Conservation (phyloP, 1,140 invertebrate genomes). For the Leucophenga varia region DNA sequence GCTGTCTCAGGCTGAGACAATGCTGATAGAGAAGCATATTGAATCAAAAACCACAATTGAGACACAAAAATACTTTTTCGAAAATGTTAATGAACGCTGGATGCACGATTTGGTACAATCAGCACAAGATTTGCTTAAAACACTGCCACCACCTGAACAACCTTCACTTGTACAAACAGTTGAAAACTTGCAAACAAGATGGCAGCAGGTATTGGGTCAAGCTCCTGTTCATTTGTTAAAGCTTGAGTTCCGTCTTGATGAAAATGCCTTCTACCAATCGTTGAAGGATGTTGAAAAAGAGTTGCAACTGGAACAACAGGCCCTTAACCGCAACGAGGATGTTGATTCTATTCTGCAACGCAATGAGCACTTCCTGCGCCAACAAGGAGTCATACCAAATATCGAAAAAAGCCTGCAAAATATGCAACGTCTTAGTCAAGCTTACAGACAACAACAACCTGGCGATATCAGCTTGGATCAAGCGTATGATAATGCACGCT, state of each 20-base stretch:
- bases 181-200: conserved; percentile 71
- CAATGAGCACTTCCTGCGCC: conserved; percentile 76
- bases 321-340: conserved; percentile 82
- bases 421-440: conserved; percentile 69
- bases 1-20: conserved; percentile 78
- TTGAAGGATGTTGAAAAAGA: conserved; percentile 89
- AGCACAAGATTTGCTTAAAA: conserved; percentile 76
- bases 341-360: conserved; percentile 73
- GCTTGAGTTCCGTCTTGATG: conserved; percentile 86
- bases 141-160: conserved; percentile 68
- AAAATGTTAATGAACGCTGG: conserved; percentile 78
- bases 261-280: conserved; percentile 80
- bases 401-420: conserved; percentile 75
- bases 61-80: conserved; percentile 81
- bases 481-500: conserved; percentile 67
- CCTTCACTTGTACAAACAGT: conserved; percentile 69
- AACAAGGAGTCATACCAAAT: conserved; percentile 68
- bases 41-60: conserved; percentile 80
- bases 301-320: conserved; percentile 80
- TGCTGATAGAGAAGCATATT: conserved; percentile 78
- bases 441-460: conserved; percentile 66
- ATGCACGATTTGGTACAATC: conserved; percentile 78
- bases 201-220: conserved; percentile 75
- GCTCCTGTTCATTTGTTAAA: conserved; percentile 83
- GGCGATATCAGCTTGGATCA: conserved; percentile 67